Evolutionary conservation across 1,140 invertebrate species (phyloP).

Genomic region (Drosophila rhopaloa): DNA sequence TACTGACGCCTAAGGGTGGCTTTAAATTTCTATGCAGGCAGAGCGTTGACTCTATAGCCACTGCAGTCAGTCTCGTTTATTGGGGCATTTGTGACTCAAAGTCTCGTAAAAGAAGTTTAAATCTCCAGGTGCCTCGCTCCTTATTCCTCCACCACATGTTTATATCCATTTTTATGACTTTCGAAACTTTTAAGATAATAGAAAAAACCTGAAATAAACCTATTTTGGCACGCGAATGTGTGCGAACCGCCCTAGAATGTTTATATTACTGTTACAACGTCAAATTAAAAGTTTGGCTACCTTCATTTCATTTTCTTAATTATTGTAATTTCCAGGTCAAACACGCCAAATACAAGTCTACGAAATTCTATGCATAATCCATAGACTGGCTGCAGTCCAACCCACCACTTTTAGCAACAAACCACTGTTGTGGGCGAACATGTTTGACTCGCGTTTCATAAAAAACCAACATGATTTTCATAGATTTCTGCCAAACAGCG

Average conservation of each 20-base stretch:
- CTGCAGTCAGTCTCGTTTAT: constrained; percentile 34
- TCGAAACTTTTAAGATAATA: constrained; percentile 18
- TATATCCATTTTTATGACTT: constrained; percentile 35
- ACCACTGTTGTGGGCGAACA: constrained; percentile 18
- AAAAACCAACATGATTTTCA: background rate
- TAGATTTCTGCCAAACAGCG: background rate
- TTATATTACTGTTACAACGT: background rate
- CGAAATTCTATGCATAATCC: constrained; percentile 1
- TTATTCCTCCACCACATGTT: constrained; percentile 12
- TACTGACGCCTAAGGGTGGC: constrained; percentile 46
- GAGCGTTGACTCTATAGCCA: constrained; percentile 41
- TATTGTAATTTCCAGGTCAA: no score
- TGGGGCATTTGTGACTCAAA: constrained; percentile 45
- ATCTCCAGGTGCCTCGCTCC: constrained; percentile 32
- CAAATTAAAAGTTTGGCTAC: background rate
- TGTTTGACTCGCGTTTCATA: constrained; percentile 11
- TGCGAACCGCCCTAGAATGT: background rate
- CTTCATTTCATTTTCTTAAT: background rate
- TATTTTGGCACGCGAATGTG: background rate
- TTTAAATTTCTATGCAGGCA: constrained; percentile 45
- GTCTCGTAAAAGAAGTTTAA: constrained; percentile 46
- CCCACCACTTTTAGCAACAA: constrained; percentile 18
- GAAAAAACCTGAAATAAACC: constrained; percentile 24
- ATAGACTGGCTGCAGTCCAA: constrained; percentile 1
- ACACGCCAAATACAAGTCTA: no score